phyloP scores from a whole-genome alignment of 2,888 invertebrate species.

The Tachina fera region DNA sequence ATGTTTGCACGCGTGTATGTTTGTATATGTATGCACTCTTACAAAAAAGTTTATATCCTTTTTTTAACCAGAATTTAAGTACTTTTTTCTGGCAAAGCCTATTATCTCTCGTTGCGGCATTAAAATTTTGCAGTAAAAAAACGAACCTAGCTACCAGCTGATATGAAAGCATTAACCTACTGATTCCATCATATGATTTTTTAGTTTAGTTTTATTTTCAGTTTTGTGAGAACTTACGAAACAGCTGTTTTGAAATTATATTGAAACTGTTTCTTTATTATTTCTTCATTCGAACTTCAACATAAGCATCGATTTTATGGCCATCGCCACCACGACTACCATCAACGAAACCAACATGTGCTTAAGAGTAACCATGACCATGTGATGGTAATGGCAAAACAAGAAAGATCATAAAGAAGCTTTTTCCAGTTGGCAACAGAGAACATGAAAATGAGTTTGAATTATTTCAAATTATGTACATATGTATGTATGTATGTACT shows the following conservation, averaged over 20 bases:
- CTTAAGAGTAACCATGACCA: slow-evolving; percentile 29
- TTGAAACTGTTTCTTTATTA: slow-evolving; percentile 34
- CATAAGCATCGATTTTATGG: slow-evolving; percentile 41
- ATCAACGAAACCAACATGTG: slow-evolving; percentile 12
- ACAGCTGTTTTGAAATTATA: slow-evolving; percentile 58
- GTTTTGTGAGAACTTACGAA: slow-evolving; percentile 16
- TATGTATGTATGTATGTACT: neutral
- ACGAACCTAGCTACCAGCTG: slow-evolving; percentile 22
- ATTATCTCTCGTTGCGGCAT: slow-evolving; percentile 18
- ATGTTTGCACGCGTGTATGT: neutral
- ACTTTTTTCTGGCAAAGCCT: slow-evolving; percentile 18
- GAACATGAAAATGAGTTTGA: slow-evolving; percentile 15
- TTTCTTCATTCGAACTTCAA: neutral
- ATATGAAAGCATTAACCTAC: slow-evolving; percentile 12
- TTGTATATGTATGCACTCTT: neutral
- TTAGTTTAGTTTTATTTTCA: neutral
- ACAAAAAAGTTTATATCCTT: slow-evolving; percentile 20
- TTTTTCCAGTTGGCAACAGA: slow-evolving; percentile 46
- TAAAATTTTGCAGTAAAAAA: slow-evolving; percentile 16
- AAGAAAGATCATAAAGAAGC: slow-evolving; percentile 26
- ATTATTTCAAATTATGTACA: slow-evolving; percentile 10
- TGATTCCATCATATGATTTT: slow-evolving; percentile 48
- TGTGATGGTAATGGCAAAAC: slow-evolving; percentile 12
- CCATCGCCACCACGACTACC: slow-evolving; percentile 17
- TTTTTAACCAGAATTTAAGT: slow-evolving; percentile 13